Evolutionary conservation across 1,140 invertebrate species (phyloP).

Genomic region (Drosophila truncata): DNA sequence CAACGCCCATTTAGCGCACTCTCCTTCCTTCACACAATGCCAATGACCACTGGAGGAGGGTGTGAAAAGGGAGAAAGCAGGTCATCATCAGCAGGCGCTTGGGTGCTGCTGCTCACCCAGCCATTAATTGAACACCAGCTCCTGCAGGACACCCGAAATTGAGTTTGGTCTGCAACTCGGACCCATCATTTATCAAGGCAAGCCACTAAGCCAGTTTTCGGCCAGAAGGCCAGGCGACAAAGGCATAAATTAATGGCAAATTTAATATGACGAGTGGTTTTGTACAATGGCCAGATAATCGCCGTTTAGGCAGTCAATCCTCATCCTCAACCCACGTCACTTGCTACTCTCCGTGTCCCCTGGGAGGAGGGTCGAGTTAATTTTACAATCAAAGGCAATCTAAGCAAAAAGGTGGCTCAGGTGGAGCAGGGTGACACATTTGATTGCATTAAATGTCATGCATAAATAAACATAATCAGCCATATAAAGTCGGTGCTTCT

Average conservation of each 20-base stretch:
- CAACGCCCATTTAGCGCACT: not conserved
- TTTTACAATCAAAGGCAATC: slow-evolving; percentile 68
- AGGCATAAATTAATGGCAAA: slow-evolving; percentile 70
- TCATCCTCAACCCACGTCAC: slow-evolving; percentile 2
- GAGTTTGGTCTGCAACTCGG: slow-evolving; percentile 30
- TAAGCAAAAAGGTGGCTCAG: slow-evolving; percentile 19
- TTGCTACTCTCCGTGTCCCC: slow-evolving; percentile 7
- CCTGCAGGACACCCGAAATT: slow-evolving; percentile 5
- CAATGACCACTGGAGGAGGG: slow-evolving; percentile 49
- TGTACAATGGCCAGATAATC: slow-evolving; percentile 65
- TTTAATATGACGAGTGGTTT: slow-evolving; percentile 62
- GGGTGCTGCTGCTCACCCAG: not conserved
- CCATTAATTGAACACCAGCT: slow-evolving; percentile 36
- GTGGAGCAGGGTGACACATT: slow-evolving; percentile 31
- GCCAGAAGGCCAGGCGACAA: slow-evolving; percentile 26
- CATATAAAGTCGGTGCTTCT: slow-evolving; percentile 38
- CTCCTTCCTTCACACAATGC: slow-evolving; percentile 15
- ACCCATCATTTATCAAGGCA: slow-evolving; percentile 59
- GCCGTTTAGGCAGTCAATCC: slow-evolving; percentile 41
- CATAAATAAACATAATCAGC: slow-evolving; percentile 81
- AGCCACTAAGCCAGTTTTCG: slow-evolving; percentile 50
- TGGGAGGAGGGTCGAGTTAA: slow-evolving; percentile 57
- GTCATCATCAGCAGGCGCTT: slow-evolving; percentile 28
- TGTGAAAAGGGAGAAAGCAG: slow-evolving; percentile 31
- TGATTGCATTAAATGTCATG: slow-evolving; percentile 79